A percentile compares a stretch with the other conserved stretches of the same genome.
Evolutionary conservation across 2,797 vertebrate genomes (phyloP).

Genomic region (Spinibarbus caldwelli): DNA sequence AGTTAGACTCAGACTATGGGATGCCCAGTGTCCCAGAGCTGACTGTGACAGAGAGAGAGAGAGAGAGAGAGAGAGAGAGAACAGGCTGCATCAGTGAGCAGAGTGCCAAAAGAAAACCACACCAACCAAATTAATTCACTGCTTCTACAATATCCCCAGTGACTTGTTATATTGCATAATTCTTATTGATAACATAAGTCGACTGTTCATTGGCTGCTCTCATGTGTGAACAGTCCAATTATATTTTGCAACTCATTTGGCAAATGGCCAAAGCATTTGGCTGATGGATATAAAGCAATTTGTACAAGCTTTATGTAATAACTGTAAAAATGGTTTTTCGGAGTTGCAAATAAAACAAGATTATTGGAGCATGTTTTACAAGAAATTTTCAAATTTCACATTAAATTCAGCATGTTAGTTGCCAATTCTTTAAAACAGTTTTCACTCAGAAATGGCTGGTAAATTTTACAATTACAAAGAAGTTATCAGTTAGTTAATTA

Average conservation of each 20-base stretch:
- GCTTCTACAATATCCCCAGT: not conserved
- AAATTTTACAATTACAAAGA: too few relatives aligned
- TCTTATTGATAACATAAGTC: constrained; percentile 9
- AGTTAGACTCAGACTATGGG: constrained; percentile 18
- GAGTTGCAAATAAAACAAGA: not conserved
- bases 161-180: not conserved
- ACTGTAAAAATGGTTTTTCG: not conserved
- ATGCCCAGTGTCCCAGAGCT: constrained; percentile 41
- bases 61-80: not conserved
- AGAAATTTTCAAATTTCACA: not conserved
- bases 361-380: not conserved
- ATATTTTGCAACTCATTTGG: not conserved
- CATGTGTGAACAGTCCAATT: not conserved
- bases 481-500: not conserved
- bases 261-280: not conserved
- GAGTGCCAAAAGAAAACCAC: not conserved
- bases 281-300: not conserved
- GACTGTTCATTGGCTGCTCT: not conserved
- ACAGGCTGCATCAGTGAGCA: not conserved
- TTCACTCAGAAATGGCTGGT: too few relatives aligned
- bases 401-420: too few relatives aligned
- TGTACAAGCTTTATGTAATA: not conserved
- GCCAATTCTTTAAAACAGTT: too few relatives aligned
- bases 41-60: constrained; percentile 27
- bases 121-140: constrained; percentile 4